Evolutionary conservation across 1,140 invertebrate species (phyloP), one percentile per base, ranked within the genome.

Genomic region (Achatina immaculata): DNA sequence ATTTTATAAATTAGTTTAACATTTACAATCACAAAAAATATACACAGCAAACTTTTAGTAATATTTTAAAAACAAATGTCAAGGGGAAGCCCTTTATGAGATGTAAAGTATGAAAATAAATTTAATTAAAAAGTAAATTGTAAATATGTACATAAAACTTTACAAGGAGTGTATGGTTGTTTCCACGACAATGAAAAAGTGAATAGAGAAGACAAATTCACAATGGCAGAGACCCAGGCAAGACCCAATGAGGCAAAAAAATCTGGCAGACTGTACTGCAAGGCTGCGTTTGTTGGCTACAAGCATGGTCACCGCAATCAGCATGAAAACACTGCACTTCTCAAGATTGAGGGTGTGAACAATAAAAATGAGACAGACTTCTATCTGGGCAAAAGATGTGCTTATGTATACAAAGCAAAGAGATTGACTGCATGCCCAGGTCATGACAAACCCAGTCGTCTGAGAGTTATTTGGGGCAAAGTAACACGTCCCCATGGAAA

Each of bases 381-480:
- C 91, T 99, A 99, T 87, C 93, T 99, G 85, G 99, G 99, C 86
- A 99, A 99, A 92, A 94, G 95, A 89, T 98, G 96, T 90, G 97
- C 96, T 36, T 99, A 96, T 92, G 97, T 99, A 34, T 99, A 99
- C 94, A 97, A 97, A 93, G 95, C 92, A 14, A 93, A 93, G 94
- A 58, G 96, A 85, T 96, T 96, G 93, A 97, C 96, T 48, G 94
- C 95, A 81, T 95, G 96, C 87, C 96, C 96, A 82, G 96, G 96
- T 68, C 89, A 90, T 78, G 93, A 94, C 71, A 94, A 94, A 86
- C 93, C 45, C 88, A 93, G 92, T 80, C 92, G 92, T 71, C 93
- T 99, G 82, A 94, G 98, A 75, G 97, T 97, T n/a, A 99, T 99
- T 90, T 99, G 98, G 98, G 99, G 99, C 73, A 99, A 99, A 92